Evolutionary conservation across 2,797 vertebrate genomes (phyloP).

Genomic region (Enteromius paludinosus): DNA sequence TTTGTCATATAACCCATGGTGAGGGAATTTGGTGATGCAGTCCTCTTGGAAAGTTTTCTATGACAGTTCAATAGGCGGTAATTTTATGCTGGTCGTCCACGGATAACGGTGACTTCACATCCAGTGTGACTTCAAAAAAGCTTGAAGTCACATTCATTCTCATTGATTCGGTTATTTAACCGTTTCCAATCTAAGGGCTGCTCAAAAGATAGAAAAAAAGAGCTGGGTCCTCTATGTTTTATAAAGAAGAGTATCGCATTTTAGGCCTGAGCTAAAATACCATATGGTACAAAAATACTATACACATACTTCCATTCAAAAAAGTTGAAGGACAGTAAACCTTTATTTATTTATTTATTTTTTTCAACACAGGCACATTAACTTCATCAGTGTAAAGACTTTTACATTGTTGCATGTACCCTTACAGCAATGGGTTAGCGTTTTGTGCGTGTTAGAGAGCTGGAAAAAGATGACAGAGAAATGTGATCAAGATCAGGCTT

Average conservation of each 20-base stretch:
- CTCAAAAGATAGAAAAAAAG: neutral
- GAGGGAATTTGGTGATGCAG: constrained; percentile 8
- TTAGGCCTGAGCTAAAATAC: neutral
- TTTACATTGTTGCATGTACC: neutral
- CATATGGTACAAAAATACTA: neutral
- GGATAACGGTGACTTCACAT: constrained; percentile 7
- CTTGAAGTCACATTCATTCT: neutral
- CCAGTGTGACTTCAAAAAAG: neutral
- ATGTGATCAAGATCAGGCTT: constrained; percentile 32
- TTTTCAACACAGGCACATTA: neutral
- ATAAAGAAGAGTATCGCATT: neutral
- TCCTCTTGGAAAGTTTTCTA: constrained; percentile 21
- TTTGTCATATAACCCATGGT: constrained; percentile 27
- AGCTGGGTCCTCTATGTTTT: neutral
- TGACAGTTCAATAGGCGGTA: neutral
- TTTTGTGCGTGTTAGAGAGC: neutral
- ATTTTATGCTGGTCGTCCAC: neutral
- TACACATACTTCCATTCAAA: too few species aligned
- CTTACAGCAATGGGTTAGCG: constrained; percentile 8
- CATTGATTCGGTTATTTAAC: neutral
- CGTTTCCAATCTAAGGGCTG: neutral
- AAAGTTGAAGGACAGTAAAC: neutral
- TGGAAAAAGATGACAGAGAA: constrained; percentile 9
- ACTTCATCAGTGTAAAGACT: neutral
- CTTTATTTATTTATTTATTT: too few species aligned